Evolutionary conservation across 2,888 invertebrate species (phyloP).

Genomic region (Cataglyphis livida): DNA sequence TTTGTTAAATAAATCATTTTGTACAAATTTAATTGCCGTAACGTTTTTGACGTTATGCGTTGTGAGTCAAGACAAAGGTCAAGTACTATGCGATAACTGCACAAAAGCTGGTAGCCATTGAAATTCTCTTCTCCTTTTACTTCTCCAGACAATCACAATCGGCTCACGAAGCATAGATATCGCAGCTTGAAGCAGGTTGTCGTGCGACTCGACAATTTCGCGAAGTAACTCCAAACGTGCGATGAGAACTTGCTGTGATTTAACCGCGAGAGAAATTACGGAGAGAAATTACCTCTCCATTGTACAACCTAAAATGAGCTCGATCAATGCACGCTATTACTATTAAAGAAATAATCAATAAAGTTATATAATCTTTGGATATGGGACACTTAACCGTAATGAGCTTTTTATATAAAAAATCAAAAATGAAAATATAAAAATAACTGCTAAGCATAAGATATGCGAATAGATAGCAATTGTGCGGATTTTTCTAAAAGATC

Average conservation of each 20-base stretch:
- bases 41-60: background rate
- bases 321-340: conserved; percentile 21
- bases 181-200: conserved; percentile 35
- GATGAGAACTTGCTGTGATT: conserved; percentile 24
- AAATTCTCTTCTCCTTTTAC: conserved; percentile 37
- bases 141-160: conserved; percentile 44
- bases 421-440: background rate
- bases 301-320: conserved; percentile 57
- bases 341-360: conserved; percentile 65
- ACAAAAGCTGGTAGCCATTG: conserved; percentile 36
- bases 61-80: conserved; percentile 29
- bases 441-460: background rate
- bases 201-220: conserved; percentile 62
- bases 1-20: background rate
- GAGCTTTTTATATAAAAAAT: background rate
- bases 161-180: conserved; percentile 43
- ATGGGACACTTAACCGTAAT: background rate
- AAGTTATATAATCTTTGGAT: conserved; percentile 66
- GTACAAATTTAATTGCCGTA: background rate
- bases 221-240: conserved; percentile 60
- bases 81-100: conserved; percentile 18
- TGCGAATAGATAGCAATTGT: background rate
- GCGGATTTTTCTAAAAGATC: background rate
- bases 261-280: conserved; percentile 66
- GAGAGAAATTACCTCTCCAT: conserved; percentile 69